Base-by-base conservation (phyloP, 2,888 invertebrate species). In the Parnassius mnemosyne region DNA sequence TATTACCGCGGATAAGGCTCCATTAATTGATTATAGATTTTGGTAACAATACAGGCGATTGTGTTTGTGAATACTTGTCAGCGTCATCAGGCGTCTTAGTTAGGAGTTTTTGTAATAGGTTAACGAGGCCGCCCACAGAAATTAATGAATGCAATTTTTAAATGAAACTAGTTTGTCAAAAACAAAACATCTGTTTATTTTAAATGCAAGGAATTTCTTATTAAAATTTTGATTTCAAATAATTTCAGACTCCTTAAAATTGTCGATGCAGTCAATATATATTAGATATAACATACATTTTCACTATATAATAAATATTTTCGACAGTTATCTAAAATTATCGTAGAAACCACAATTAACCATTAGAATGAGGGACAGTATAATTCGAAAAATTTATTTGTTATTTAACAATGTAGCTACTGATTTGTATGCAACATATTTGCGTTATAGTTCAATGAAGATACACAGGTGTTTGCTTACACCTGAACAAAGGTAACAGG, bases 31-130 rank as follows among this genome's bases (percentile, higher is more conserved):
- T 86, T 85, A 85, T 75, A 79, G 79, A 79, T 74, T 79, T 80
- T 69, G 73, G 75, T 81, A 84, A 87, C 85, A 87, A 87, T 84
- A 79, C 77, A 71, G 70, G 77, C 80, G 84, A 85, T 87, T 87
- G 85, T 84, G 83, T 81, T 76, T 71, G 77, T 79, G 83, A 85
- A 83, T 82, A 80, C 76, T 80, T 85, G 86, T 87, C 86, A 84
- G 77, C 75, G 73, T 69, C 85, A 85, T 77, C 77, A 75, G 70
- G 74, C 79, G 80, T 65, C 67, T 66, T 65, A 58, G 59, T 64
- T 34, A 68, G 69, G 76, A 79, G 79, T 82, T 82, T 84, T 81
- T 83, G 81, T 85, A 79, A 82, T 84, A 83, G 84, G 83, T 81
- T 82, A 82, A 82, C 83, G 81, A 80, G 77, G 67, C 71, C 73